Evolutionary conservation across 2,113 vertebrate species (phyloP).

Genomic region (Aleadryas rufinucha): DNA sequence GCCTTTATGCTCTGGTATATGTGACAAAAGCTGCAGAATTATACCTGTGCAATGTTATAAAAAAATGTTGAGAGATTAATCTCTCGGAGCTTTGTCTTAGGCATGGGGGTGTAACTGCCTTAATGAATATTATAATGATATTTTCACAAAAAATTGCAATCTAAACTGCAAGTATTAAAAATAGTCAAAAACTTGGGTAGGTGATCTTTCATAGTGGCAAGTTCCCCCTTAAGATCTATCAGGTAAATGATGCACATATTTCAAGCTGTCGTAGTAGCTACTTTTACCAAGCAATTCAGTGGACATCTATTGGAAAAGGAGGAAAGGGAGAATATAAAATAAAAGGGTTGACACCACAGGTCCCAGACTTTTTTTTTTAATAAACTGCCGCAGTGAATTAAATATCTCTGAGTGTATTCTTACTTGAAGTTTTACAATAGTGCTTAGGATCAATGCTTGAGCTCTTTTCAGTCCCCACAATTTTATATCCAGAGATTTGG

Average conservation of each 20-base stretch:
- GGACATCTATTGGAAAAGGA: not conserved
- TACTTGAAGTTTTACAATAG: not conserved
- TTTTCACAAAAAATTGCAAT: conserved; percentile 6
- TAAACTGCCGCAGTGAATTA: not conserved
- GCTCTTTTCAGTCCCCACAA: not conserved
- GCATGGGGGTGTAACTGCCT: not conserved
- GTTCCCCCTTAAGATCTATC: conserved; percentile 7
- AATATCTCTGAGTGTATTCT: not conserved
- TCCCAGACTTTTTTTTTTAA: not conserved
- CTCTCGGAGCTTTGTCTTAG: not conserved
- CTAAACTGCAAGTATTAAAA: not conserved
- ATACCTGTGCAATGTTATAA: not conserved
- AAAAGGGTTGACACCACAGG: not conserved
- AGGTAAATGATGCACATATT: conserved; percentile 39
- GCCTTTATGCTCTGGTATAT: not conserved
- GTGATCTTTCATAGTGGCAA: conserved; percentile 43
- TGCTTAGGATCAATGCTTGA: not conserved
- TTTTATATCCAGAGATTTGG: not conserved
- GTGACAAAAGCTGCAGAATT: not conserved
- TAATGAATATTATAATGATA: conserved; percentile 15
- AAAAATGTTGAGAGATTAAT: not conserved
- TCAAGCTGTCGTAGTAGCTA: conserved; percentile 1
- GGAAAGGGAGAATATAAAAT: not conserved
- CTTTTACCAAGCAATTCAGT: not conserved
- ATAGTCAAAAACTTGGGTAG: not conserved